Evolutionary conservation across 2,113 vertebrate species (phyloP).

Genomic region (Turdus rufiventris): DNA sequence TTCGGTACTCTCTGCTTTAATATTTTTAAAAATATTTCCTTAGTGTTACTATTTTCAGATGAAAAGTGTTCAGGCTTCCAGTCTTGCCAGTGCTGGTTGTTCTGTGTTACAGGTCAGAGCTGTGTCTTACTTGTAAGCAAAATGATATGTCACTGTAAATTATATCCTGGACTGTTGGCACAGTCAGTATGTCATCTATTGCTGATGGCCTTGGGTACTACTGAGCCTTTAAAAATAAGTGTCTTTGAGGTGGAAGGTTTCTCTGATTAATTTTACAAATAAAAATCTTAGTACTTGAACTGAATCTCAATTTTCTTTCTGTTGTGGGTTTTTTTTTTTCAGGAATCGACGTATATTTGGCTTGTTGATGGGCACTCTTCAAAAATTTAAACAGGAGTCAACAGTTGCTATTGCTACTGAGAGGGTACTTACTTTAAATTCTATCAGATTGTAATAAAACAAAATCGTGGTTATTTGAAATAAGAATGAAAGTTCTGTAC

Average conservation of each 20-base stretch:
- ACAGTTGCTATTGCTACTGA: slow-evolving; percentile 92
- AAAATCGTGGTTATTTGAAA: not conserved
- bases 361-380: slow-evolving; percentile 98
- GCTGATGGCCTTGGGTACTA: not conserved
- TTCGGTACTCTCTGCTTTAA: not conserved
- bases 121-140: not conserved
- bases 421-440: slow-evolving; percentile 75
- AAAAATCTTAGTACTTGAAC: not conserved
- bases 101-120: not conserved
- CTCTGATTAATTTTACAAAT: not conserved
- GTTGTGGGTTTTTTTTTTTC: not conserved
- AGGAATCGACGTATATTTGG: slow-evolving; percentile 99
- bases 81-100: not conserved
- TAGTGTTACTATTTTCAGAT: not conserved
- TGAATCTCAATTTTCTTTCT: not conserved
- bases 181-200: not conserved
- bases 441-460: not conserved
- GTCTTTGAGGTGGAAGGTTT: not conserved
- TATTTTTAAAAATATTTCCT: not conserved
- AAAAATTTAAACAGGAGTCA: slow-evolving; percentile 98
- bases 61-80: not conserved
- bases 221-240: slow-evolving; percentile 1
- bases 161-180: not conserved
- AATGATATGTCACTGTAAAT: not conserved
- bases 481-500: not conserved